Conservation (phyloP, 2,113 vertebrate genomes). For the Amphilophus citrinellus region DNA sequence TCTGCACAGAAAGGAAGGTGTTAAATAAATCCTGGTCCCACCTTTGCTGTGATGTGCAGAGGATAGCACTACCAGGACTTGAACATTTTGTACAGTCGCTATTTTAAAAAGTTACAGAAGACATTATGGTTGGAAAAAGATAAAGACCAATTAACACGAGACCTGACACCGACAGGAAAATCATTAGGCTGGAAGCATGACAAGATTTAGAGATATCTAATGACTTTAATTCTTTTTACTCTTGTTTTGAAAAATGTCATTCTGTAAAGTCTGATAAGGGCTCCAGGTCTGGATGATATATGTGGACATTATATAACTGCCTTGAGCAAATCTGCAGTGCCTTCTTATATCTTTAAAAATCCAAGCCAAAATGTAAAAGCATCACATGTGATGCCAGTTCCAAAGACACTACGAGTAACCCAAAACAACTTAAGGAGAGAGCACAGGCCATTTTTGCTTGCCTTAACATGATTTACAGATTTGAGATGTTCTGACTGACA, state of each 20-base stretch:
- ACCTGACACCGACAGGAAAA: neutral
- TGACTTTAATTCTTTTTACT: no score
- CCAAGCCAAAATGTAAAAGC: no score
- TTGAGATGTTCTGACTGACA: neutral
- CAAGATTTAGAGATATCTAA: neutral
- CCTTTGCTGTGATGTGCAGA: neutral
- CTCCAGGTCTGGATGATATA: no score
- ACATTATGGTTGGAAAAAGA: neutral
- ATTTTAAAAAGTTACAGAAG: neutral
- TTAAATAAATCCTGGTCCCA: neutral
- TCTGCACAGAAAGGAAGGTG: conserved; percentile 74
- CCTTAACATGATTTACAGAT: neutral
- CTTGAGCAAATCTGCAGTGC: no score
- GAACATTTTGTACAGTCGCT: neutral
- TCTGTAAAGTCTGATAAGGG: no score
- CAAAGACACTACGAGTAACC: neutral
- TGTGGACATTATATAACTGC: no score
- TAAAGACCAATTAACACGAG: neutral
- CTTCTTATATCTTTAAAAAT: no score
- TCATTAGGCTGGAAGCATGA: neutral
- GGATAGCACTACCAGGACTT: neutral
- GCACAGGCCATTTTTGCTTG: neutral
- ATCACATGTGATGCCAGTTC: no score
- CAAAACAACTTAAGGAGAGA: neutral
- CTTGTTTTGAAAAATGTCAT: no score